Percentiles rank a stretch among this genome's conserved stretches.
These are phyloP conservation scores for Tupaia tana DNA, from an alignment of 2,113 vertebrate genomes.

Conservation along the genomic window DNA sequence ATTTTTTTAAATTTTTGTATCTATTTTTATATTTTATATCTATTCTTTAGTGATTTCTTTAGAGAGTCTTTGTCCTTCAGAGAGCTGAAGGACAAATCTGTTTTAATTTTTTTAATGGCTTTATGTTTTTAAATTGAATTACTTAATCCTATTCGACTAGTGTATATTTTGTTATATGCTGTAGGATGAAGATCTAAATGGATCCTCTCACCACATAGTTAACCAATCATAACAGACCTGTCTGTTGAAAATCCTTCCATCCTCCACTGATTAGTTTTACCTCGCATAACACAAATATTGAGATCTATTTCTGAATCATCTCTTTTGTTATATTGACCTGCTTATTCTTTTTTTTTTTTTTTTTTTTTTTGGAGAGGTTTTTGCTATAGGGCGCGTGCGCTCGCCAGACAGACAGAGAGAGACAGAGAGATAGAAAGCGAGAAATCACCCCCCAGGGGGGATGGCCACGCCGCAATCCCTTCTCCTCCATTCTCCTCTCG, in stretches of 20 bases:
- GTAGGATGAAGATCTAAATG: background rate
- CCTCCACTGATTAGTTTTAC: background rate
- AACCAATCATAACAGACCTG: conserved; percentile 10
- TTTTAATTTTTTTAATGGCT: background rate
- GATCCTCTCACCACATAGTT: background rate
- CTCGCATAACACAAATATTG: background rate
- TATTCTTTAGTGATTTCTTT: conserved; percentile 17
- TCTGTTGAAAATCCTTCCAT: background rate
- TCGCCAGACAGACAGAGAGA: too few relatives aligned
- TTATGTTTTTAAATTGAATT: conserved; percentile 34
- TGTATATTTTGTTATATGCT: background rate
- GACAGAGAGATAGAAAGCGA: too few relatives aligned
- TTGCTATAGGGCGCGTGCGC: too few relatives aligned
- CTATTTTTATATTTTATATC: too few relatives aligned
- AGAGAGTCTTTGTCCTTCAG: background rate
- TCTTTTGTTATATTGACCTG: conserved; percentile 15
- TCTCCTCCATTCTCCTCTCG: too few relatives aligned
- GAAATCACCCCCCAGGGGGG: too few relatives aligned
- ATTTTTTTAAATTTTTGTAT: background rate
- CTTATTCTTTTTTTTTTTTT: too few relatives aligned
- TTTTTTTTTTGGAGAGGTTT: too few relatives aligned
- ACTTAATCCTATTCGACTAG: background rate
- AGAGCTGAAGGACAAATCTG: background rate
- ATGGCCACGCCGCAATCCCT: too few relatives aligned
- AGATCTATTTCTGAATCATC: background rate